A percentile compares a stretch with the other conserved stretches of the same genome.
These are phyloP conservation scores for Drosophila yooni DNA, from an alignment of 2,888 invertebrate genomes.

Conservation along the genomic window DNA sequence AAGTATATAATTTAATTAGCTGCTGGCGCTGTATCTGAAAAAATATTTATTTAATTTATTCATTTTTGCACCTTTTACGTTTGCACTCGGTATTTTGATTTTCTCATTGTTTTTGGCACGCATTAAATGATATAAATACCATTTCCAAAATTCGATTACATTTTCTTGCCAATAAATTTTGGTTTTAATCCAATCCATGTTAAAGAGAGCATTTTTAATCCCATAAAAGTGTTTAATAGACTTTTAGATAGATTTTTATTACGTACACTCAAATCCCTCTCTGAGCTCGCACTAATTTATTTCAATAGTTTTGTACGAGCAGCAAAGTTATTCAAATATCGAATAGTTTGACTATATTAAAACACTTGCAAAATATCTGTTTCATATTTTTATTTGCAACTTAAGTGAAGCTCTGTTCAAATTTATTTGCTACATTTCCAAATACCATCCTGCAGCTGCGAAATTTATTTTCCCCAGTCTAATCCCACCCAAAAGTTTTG, in stretches of 20 bases:
- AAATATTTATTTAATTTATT: slow-evolving; percentile 36
- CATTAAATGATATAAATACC: background rate
- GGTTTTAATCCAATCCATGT: background rate
- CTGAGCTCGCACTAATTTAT: background rate
- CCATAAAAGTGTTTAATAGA: background rate
- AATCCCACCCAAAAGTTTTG: slow-evolving; percentile 6
- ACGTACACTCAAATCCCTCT: background rate
- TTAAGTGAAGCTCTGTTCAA: background rate
- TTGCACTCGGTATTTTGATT: background rate
- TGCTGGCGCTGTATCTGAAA: slow-evolving; percentile 37
- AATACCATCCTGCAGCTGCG: background rate
- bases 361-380: background rate
- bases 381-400: too few species aligned
- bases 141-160: background rate
- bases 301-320: background rate
- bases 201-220: background rate
- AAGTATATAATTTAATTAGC: slow-evolving; percentile 78
- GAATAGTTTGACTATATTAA: background rate
- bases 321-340: background rate
- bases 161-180: background rate
- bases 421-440: slow-evolving; percentile 1
- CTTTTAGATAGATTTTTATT: background rate
- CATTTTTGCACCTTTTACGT: slow-evolving; percentile 29
- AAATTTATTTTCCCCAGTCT: background rate
- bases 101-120: background rate